Evolutionary conservation across 2,797 vertebrate species (phyloP).

Genomic region (Micropoecilia bifurca): DNA sequence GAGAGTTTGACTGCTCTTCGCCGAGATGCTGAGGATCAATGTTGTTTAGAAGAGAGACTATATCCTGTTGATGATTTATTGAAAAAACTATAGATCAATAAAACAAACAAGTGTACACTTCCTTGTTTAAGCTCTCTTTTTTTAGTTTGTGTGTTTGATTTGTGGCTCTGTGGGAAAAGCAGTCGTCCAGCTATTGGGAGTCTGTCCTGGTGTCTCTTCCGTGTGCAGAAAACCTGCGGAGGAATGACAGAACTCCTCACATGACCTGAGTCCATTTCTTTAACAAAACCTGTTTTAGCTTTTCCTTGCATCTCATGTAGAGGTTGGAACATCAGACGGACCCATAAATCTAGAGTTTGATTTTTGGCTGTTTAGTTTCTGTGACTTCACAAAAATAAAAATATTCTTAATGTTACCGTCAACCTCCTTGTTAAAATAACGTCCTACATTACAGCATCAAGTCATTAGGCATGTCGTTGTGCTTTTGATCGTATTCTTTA

Average conservation of each 20-base stretch:
- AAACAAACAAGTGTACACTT: not conserved
- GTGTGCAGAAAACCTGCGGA: not conserved
- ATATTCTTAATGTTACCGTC: not conserved
- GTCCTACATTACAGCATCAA: not conserved
- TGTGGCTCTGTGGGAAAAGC: not conserved
- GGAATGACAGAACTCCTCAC: not conserved
- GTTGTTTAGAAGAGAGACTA: conserved; percentile 13
- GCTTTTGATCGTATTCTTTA: not conserved
- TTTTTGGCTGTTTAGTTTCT: not conserved
- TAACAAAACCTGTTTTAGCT: not conserved
- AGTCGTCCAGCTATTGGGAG: not conserved
- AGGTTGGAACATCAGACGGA: not conserved
- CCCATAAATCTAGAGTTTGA: not conserved
- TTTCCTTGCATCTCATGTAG: not conserved
- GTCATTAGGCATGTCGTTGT: not conserved
- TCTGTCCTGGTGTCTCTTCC: not conserved
- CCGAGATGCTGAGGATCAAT: conserved; percentile 31
- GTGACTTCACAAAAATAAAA: not conserved
- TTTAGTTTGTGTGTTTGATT: not conserved
- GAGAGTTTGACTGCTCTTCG: conserved; percentile 9
- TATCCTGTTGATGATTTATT: conserved; percentile 10
- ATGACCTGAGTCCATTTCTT: not conserved
- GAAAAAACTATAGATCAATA: not conserved
- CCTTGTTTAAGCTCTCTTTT: not conserved
- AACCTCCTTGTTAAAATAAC: not conserved